phyloP scores from a whole-genome alignment of 2,888 invertebrate species.

The Cinara cedri region DNA sequence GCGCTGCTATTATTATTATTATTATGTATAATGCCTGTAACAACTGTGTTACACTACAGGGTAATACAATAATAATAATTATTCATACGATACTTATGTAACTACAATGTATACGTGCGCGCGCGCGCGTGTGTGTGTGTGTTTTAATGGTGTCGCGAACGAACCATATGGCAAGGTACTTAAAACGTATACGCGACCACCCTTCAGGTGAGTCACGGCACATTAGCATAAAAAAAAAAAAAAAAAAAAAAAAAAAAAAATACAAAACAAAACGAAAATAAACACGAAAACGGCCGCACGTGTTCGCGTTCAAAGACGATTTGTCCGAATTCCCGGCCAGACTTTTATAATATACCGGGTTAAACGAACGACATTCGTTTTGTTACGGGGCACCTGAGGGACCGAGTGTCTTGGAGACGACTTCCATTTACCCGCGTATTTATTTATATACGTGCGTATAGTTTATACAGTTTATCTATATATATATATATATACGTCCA shows the following conservation, averaged over 20 bases:
- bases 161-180: slow-evolving; percentile 35
- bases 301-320: slow-evolving; percentile 25
- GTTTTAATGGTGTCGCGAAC: slow-evolving; percentile 9
- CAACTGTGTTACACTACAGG: too few relatives aligned
- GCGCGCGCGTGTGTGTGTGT: neutral
- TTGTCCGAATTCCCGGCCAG: slow-evolving; percentile 1
- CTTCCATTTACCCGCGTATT: slow-evolving; percentile 5
- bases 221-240: slow-evolving; percentile 42
- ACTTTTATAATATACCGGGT: neutral
- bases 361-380: slow-evolving; percentile 15
- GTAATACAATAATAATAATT: slow-evolving; percentile 16
- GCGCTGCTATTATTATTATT: neutral
- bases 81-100: slow-evolving; percentile 33
- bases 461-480: too few relatives aligned
- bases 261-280: neutral
- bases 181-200: slow-evolving; percentile 7
- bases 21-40: too few relatives aligned
- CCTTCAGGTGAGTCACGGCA: slow-evolving; percentile 54
- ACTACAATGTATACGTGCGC: too few relatives aligned
- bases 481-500: too few relatives aligned
- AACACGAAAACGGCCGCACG: slow-evolving; percentile 41
- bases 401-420: slow-evolving; percentile 17
- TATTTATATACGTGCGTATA: neutral
- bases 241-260: neutral
- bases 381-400: neutral